Conservation (phyloP, 1,140 invertebrate genomes). For the Pentalonia nigronervosa region DNA sequence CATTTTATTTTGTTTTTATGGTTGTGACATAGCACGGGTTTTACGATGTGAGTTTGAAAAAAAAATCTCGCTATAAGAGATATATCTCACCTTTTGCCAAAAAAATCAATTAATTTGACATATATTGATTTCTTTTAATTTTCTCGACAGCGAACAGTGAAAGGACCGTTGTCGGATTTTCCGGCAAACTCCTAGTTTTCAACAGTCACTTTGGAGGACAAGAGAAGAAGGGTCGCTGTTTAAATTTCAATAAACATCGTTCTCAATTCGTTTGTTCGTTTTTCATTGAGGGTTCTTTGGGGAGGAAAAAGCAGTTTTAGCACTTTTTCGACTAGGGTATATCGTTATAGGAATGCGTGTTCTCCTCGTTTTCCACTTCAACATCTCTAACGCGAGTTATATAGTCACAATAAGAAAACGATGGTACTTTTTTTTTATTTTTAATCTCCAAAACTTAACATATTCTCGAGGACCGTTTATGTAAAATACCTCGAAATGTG, state of each 20-base stretch:
- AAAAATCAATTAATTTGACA: conserved; percentile 48
- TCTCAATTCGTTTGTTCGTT: conserved; percentile 44
- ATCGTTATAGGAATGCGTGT: conserved; percentile 26
- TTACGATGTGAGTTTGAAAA: neutral
- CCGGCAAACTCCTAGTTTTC: neutral
- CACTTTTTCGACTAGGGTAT: conserved; percentile 18
- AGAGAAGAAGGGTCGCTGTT: conserved; percentile 23
- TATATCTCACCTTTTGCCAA: neutral
- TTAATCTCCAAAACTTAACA: conserved; percentile 53
- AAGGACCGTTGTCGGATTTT: neutral
- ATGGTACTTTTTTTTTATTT: conserved; percentile 47
- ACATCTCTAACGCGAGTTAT: conserved; percentile 18
- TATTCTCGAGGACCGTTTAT: conserved; percentile 43
- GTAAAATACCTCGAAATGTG: conserved; percentile 34
- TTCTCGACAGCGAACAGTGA: neutral
- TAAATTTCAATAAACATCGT: conserved; percentile 57
- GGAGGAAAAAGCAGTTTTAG: conserved; percentile 45
- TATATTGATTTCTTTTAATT: conserved; percentile 46
- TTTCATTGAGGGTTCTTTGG: conserved; percentile 44
- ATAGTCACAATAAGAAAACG: conserved; percentile 35
- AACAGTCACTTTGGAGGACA: neutral
- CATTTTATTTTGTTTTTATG: conserved; percentile 34
- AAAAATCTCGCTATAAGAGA: neutral
- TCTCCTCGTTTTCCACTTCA: conserved; percentile 42
- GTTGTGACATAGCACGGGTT: conserved; percentile 26